phyloP scores from a whole-genome alignment of 2,113 vertebrate species.

The Peucedramus taeniatus region DNA sequence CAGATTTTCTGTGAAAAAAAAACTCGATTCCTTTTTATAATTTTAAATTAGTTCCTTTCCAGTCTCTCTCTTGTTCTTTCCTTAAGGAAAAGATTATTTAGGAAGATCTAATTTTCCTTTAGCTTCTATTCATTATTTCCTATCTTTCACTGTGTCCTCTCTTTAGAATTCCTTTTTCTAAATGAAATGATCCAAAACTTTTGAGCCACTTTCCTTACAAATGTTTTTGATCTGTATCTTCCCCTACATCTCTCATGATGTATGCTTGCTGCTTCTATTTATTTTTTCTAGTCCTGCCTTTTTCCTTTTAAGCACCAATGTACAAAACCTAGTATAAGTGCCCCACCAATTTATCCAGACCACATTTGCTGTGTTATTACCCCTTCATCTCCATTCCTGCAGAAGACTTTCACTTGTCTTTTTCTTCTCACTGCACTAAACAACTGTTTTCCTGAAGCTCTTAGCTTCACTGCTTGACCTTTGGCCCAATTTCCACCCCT shows the following conservation, averaged over 20 bases:
- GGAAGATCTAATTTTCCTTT: background rate
- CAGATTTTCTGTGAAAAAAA: background rate
- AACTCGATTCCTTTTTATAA: background rate
- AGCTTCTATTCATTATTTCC: background rate
- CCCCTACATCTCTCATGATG: background rate
- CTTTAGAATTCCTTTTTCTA: background rate
- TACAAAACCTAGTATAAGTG: background rate
- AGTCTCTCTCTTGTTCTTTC: background rate
- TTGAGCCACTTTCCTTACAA: background rate
- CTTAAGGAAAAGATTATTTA: background rate
- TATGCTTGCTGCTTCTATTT: background rate
- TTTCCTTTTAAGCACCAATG: background rate
- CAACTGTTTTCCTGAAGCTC: background rate
- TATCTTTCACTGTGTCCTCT: background rate
- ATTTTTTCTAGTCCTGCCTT: background rate
- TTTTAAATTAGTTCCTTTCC: background rate
- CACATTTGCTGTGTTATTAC: background rate
- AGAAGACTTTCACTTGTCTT: background rate
- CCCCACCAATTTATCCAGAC: background rate
- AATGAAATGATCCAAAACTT: background rate
- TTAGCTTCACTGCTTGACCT: background rate
- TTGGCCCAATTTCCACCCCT: background rate
- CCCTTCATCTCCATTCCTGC: background rate
- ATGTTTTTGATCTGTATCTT: background rate
- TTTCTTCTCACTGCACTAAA: background rate